Evolutionary conservation across 2,113 vertebrate genomes (phyloP), one percentile per base, ranked within the genome.

Genomic region (Camelus bactrianus): DNA sequence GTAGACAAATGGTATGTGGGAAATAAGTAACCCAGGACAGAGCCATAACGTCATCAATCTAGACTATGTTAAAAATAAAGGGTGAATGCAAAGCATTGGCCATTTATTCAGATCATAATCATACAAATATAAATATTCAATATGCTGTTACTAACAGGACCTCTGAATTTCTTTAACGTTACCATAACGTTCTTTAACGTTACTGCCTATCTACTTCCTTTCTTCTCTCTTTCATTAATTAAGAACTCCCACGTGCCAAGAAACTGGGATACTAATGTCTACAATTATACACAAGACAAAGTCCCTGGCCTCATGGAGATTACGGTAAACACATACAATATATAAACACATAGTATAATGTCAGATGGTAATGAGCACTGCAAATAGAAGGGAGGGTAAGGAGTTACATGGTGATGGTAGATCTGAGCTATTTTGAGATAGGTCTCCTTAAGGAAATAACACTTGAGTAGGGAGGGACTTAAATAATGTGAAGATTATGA

Each of bases 41-140:
- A 86, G 15, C 12, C 48, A 50, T 26, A 19, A 6, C 11, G 48
- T 73, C 79, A 94, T 65, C 15, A 56, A 46, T 46, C 14, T 88
- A 83, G 86, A 94, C 83, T 26, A 83, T 46, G 89, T 22, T 35
- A 62, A 89, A 87, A 96, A 72, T 8, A 90, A 84, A 94, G 54
- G 32, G 22, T 91, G 32, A 96, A 67, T 30, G 10, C 46, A 92
- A 89, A 92, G 46, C 22, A 72, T 5, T 65, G 6, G 19, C 46
- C 28, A 95, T 85, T 96, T 84, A 60, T 85, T 95, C 48, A 73
- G 26, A 22, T 81, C 38, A 54, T 46, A 67, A 69, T 9, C 3
- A 92, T 72, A 86, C 92, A 88, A 89, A 70, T 17, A 56, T 42
- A 92, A 69, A 65, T 48, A 69, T 6, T 50, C 48, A 88, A 79